Conservation (phyloP, 2,797 vertebrate genomes). For the Spondyliosoma cantharus region DNA sequence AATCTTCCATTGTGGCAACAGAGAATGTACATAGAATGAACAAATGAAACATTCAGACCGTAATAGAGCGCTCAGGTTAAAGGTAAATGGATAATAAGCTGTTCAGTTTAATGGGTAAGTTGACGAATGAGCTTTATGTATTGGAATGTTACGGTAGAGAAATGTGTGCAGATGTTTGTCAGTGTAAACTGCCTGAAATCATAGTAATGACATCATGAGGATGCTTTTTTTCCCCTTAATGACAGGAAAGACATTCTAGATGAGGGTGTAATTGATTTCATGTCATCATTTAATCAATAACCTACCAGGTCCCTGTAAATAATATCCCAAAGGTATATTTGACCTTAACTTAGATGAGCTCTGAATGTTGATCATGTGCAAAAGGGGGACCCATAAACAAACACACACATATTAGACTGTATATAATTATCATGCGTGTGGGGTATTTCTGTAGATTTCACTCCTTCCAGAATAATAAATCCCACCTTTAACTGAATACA, state of each 20-base stretch:
- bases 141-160: neutral
- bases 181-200: neutral
- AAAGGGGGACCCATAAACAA: neutral
- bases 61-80: neutral
- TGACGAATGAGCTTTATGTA: too few species aligned
- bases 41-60: neutral
- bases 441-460: too few species aligned
- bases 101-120: neutral
- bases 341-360: conserved; percentile 34
- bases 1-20: neutral
- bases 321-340: conserved; percentile 1
- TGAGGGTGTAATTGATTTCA: conserved; percentile 11
- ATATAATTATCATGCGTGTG: too few species aligned
- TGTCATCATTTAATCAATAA: conserved; percentile 28
- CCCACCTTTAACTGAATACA: too few species aligned
- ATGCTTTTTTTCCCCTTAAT: neutral
- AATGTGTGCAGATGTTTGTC: neutral
- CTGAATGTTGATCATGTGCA: conserved; percentile 26
- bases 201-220: neutral
- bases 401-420: neutral
- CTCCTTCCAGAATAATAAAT: too few species aligned
- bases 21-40: neutral
- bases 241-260: neutral
- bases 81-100: neutral
- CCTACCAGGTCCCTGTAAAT: neutral